Percentiles rank a stretch among this genome's conserved stretches.
These are phyloP conservation scores for Oncorhynchus kisutch DNA, from an alignment of 2,113 vertebrate genomes.

Conservation along the genomic window DNA sequence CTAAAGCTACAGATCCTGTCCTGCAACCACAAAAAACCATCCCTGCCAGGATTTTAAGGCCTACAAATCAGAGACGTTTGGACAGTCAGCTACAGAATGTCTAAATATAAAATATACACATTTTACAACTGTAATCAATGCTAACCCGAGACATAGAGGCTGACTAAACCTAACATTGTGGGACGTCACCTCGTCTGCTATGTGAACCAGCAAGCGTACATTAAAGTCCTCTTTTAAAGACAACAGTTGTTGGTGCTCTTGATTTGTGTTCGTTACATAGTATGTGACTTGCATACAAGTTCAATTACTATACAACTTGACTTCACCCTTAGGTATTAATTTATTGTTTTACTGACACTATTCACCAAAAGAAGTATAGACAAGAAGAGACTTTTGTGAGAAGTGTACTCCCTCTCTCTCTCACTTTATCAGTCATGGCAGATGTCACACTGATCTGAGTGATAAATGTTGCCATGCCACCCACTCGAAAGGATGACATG, in stretches of 20 bases:
- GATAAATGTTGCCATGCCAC: conserved; percentile 34
- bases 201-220: too few species aligned
- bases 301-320: conserved; percentile 3
- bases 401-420: conserved; percentile 17
- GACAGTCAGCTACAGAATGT: too few species aligned
- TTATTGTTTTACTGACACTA: background rate
- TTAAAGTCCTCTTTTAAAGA: too few species aligned
- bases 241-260: too few species aligned
- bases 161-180: conserved; percentile 34
- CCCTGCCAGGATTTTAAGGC: background rate
- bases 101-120: too few species aligned
- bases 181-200: conserved; percentile 18
- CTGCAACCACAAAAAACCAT: background rate
- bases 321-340: background rate
- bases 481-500: conserved; percentile 26
- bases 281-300: background rate
- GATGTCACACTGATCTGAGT: conserved; percentile 38
- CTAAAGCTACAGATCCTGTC: background rate
- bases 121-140: conserved; percentile 31
- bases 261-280: too few species aligned
- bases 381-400: too few species aligned
- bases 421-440: conserved; percentile 33
- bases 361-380: background rate
- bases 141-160: conserved; percentile 17
- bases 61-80: too few species aligned